Percentiles rank a stretch among this genome's conserved stretches.
phyloP scores from a whole-genome alignment of 2,888 invertebrate species.

The Megaustenia siamemsis region DNA sequence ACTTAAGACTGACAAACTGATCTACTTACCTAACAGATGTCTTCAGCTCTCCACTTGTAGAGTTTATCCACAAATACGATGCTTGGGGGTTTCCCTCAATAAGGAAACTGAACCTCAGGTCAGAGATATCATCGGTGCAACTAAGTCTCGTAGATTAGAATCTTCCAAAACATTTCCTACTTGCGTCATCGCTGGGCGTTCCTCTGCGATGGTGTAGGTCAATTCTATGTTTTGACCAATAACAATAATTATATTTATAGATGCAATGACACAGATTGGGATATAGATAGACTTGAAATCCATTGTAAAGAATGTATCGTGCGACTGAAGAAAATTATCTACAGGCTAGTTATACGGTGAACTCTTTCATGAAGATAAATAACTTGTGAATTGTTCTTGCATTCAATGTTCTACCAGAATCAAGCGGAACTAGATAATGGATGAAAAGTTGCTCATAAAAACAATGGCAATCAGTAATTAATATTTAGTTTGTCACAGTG shows the following conservation, averaged over 20 bases:
- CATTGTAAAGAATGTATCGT: too few species aligned
- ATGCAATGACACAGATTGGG: background rate
- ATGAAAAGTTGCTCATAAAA: too few species aligned
- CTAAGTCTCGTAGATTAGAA: slow-evolving; percentile 61
- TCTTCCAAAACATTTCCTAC: slow-evolving; percentile 79
- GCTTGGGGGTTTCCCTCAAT: slow-evolving; percentile 58
- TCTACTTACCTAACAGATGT: slow-evolving; percentile 81
- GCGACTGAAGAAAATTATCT: too few species aligned
- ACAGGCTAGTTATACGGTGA: too few species aligned
- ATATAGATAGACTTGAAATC: background rate
- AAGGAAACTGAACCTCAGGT: slow-evolving; percentile 63
- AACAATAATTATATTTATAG: background rate
- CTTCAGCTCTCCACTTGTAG: slow-evolving; percentile 90
- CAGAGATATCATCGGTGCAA: slow-evolving; percentile 60
- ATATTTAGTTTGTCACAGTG: too few species aligned
- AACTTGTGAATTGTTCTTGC: too few species aligned
- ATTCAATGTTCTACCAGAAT: too few species aligned
- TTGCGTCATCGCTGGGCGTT: slow-evolving; percentile 65
- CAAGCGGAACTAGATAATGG: too few species aligned
- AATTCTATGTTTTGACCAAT: slow-evolving; percentile 52
- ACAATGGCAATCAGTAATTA: too few species aligned
- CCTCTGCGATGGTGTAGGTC: slow-evolving; percentile 69
- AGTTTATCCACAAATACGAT: slow-evolving; percentile 89
- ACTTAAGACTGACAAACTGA: too few species aligned
- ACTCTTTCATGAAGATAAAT: too few species aligned